Conservation (phyloP, 2,888 invertebrate genomes). For the Athripsodes cinereus region DNA sequence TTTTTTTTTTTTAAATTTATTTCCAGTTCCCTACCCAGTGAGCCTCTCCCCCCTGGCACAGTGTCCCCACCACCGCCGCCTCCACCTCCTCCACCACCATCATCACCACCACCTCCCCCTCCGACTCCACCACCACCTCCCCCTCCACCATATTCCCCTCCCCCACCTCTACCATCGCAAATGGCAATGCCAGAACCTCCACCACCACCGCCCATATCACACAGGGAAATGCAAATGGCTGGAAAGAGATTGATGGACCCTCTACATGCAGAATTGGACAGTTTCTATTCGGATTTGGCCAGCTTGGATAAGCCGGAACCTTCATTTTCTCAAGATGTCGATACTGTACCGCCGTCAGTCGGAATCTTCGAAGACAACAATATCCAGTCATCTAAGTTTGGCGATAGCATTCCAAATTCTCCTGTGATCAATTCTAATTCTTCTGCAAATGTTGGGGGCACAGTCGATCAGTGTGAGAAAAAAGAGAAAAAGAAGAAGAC, state of each 20-base stretch:
- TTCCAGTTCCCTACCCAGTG: background rate
- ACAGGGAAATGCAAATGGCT: background rate
- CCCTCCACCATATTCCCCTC: conserved; percentile 3
- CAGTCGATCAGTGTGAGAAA: background rate
- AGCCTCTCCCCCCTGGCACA: conserved; percentile 28
- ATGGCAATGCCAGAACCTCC: background rate
- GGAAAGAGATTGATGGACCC: conserved; percentile 36
- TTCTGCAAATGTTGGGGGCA: background rate
- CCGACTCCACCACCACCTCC: conserved; percentile 18
- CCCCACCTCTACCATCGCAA: background rate
- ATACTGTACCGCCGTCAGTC: background rate
- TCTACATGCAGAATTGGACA: conserved; percentile 45
- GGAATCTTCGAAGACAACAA: background rate
- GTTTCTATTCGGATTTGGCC: conserved; percentile 52
- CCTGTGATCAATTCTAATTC: background rate
- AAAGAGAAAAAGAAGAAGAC: conserved; percentile 20
- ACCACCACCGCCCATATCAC: conserved; percentile 1
- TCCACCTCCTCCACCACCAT: conserved; percentile 28
- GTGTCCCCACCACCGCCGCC: conserved; percentile 33
- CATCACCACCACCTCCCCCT: conserved; percentile 29
- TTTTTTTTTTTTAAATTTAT: too few species aligned
- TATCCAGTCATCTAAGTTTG: background rate
- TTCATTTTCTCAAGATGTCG: conserved; percentile 25
- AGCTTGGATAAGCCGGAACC: conserved; percentile 39
- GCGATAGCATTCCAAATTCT: background rate